phyloP scores from a whole-genome alignment of 1,140 invertebrate genomes.

The Meloidogyne chitwoodi region DNA sequence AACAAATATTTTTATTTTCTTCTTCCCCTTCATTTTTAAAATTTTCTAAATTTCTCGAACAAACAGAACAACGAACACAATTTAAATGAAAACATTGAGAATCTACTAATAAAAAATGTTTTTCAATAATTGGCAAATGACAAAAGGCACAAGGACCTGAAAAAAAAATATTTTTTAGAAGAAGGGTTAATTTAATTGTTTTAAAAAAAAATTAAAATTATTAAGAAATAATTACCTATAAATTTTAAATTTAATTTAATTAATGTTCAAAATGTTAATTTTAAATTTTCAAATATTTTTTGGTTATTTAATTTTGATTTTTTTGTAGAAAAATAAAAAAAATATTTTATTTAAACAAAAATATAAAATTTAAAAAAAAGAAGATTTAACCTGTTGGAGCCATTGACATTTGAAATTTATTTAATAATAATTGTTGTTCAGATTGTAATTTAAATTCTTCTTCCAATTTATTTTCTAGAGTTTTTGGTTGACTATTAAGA shows the following conservation, averaged over 20 bases:
- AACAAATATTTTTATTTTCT: neutral
- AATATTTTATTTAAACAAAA: no score
- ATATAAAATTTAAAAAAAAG: no score
- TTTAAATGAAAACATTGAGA: slow-evolving; percentile 31
- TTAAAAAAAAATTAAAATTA: no score
- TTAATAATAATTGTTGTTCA: no score
- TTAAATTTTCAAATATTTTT: no score
- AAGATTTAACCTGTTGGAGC: neutral
- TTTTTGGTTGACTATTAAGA: neutral
- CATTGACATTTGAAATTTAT: neutral
- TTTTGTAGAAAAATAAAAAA: no score
- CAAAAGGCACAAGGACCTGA: slow-evolving; percentile 21
- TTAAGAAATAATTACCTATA: no score
- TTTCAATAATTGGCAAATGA: slow-evolving; percentile 18
- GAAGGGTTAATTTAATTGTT: no score
- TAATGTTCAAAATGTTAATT: no score
- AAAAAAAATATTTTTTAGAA: neutral
- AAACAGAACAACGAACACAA: slow-evolving; percentile 25
- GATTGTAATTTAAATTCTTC: neutral
- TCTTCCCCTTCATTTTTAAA: neutral
- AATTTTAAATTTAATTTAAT: no score
- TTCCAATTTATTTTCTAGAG: neutral
- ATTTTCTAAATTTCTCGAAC: slow-evolving; percentile 24
- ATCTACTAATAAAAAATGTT: slow-evolving; percentile 31
- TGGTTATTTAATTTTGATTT: no score